Evolutionary conservation across 2,797 vertebrate genomes (phyloP), one percentile per base, ranked within the genome.

Genomic region (Helostoma temminkii): DNA sequence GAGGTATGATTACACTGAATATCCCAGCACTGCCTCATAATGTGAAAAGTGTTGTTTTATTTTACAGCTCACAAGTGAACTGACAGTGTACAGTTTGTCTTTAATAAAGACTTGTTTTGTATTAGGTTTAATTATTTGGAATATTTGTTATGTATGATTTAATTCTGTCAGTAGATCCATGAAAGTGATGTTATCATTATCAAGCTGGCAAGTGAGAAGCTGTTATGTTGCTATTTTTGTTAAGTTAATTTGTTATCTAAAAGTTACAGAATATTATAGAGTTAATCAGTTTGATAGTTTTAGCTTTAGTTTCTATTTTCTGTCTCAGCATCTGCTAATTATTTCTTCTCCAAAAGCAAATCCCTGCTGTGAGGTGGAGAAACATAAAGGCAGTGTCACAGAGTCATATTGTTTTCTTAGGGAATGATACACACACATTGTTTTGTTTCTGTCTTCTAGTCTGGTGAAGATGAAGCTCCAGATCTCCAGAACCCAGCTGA

Each of bases 1-100:
- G 84, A 81, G 85, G 93, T 95, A 83, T 60, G 66, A 32, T 11
- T 11, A 10, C 14, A 7, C 21, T 28, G 72, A 19, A 22, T 22
- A 4, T 15, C 3, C 12, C 28, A 30, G 28, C 28, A 4, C 28
- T 24, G 8, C 45, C 4, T 37, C n/a, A 22, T 3, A 37, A 21
- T 19, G 6, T 30, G 4, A 30, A 30, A 30, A 30, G 8, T 30
- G 28, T 30, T 30, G n/a, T n/a, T n/a, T n/a, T n/a, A n/a, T n/a
- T n/a, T n/a, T n/a, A n/a, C n/a, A n/a, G n/a, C n/a, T n/a, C n/a
- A n/a, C n/a, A n/a, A n/a, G n/a, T n/a, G n/a, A n/a, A n/a, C n/a
- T n/a, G n/a, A n/a, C n/a, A n/a, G n/a, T n/a, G n/a, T n/a, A n/a
- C n/a, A n/a, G n/a, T n/a, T n/a, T n/a, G n/a, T n/a, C n/a, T n/a